phyloP scores from a whole-genome alignment of 2,888 invertebrate genomes.

The Eupithecia tripunctaria region DNA sequence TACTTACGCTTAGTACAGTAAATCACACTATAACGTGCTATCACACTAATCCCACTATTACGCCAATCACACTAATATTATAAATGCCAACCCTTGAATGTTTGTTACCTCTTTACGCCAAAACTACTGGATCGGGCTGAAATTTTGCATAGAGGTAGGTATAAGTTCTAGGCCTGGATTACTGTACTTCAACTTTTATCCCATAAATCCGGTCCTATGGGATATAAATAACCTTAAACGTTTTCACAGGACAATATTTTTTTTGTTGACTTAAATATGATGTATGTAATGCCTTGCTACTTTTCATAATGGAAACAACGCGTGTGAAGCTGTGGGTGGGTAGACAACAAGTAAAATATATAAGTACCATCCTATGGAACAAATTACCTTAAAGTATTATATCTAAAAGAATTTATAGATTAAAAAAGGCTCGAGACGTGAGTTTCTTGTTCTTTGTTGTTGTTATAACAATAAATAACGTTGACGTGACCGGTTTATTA shows the following conservation, averaged over 20 bases:
- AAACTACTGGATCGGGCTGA: not conserved
- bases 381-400: slow-evolving; percentile 37
- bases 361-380: slow-evolving; percentile 11
- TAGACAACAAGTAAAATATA: not conserved
- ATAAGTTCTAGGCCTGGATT: not conserved
- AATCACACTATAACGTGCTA: too few relatives aligned
- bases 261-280: not conserved
- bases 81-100: not conserved
- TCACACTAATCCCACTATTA: too few relatives aligned
- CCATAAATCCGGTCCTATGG: not conserved
- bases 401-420: slow-evolving; percentile 56
- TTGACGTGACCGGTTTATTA: slow-evolving; percentile 81
- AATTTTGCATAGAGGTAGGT: not conserved
- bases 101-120: not conserved
- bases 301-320: not conserved
- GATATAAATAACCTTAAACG: not conserved
- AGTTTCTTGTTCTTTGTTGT: slow-evolving; percentile 71
- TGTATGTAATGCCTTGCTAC: not conserved
- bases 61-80: not conserved
- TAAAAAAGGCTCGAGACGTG: slow-evolving; percentile 63
- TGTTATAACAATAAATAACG: slow-evolving; percentile 80
- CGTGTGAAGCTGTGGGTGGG: not conserved
- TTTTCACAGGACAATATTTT: not conserved
- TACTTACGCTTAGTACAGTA: too few relatives aligned
- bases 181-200: not conserved